Percentiles rank a stretch among this genome's conserved stretches.
Conservation (phyloP, 1,140 invertebrate genomes). For the Thrips palmi region DNA sequence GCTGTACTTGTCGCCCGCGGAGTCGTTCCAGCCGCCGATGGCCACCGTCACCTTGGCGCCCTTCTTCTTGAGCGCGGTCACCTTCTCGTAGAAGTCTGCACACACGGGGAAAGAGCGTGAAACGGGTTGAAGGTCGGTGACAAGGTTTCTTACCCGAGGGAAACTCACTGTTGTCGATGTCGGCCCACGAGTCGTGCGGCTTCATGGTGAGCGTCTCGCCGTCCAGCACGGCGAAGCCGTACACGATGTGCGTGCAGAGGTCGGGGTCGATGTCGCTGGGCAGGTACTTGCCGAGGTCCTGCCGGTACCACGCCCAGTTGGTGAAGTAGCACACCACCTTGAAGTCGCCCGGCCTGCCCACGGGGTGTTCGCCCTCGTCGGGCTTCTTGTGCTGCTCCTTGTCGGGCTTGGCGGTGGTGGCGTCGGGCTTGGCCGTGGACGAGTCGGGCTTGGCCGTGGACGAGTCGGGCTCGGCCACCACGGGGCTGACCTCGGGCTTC, state of each 20-base stretch:
- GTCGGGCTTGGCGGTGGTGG: constrained; percentile 3
- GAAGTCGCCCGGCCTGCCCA: constrained; percentile 20
- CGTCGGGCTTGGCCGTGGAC: constrained; percentile 7
- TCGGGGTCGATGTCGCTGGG: constrained; percentile 45
- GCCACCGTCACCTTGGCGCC: constrained; percentile 38
- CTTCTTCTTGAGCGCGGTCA: constrained; percentile 29
- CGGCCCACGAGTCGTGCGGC: constrained; percentile 45
- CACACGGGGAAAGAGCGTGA: constrained; percentile 5
- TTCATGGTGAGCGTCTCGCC: constrained; percentile 36
- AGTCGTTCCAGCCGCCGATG: constrained; percentile 45
- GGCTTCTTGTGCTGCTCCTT: constrained; percentile 1
- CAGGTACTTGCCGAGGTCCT: constrained; percentile 37
- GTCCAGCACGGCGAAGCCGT: constrained; percentile 49
- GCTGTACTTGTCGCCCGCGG: constrained; percentile 40
- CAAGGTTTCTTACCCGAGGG: neutral
- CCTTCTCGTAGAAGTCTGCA: constrained; percentile 36
- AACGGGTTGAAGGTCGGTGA: neutral
- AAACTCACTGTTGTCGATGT: constrained; percentile 38
- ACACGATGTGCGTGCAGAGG: constrained; percentile 54
- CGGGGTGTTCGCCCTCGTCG: constrained; percentile 4
- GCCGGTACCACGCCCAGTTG: constrained; percentile 48
- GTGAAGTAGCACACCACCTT: constrained; percentile 52
- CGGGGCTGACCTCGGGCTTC: constrained; percentile 5
- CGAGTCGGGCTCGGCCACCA: neutral
- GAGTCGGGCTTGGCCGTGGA: constrained; percentile 5